Percentiles rank a stretch among this genome's conserved stretches.
Evolutionary conservation across 2,888 invertebrate species (phyloP).

Genomic region (Nomada hirtipes): DNA sequence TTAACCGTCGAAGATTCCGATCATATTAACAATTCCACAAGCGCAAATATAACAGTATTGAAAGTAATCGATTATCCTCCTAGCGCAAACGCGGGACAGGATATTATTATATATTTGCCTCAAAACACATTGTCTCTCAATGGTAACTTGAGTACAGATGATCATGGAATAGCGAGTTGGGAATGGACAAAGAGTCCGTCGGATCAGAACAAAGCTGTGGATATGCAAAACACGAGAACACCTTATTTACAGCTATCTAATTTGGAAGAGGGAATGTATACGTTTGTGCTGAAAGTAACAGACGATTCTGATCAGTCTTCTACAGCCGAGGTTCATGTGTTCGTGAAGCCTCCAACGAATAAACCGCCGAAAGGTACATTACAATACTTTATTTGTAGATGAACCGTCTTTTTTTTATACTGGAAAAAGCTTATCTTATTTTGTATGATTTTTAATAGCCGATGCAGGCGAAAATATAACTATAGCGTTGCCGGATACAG

Average conservation of each 20-base stretch:
- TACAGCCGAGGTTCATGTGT: slow-evolving; percentile 95
- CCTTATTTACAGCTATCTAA: slow-evolving; percentile 95
- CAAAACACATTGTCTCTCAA: slow-evolving; percentile 93
- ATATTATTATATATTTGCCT: slow-evolving; percentile 95
- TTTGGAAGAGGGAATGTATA: slow-evolving; percentile 97
- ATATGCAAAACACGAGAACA: slow-evolving; percentile 97
- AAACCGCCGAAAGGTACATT: slow-evolving; percentile 90
- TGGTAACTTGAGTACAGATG: slow-evolving; percentile 96
- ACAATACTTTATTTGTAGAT: not conserved
- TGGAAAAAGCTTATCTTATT: slow-evolving; percentile 11
- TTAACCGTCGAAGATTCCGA: slow-evolving; percentile 96
- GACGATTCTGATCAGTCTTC: slow-evolving; percentile 96
- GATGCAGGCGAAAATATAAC: slow-evolving; percentile 86
- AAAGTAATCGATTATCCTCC: slow-evolving; percentile 98
- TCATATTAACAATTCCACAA: slow-evolving; percentile 93
- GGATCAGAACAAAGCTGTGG: slow-evolving; percentile 95
- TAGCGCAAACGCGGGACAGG: slow-evolving; percentile 96
- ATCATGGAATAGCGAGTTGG: slow-evolving; percentile 96
- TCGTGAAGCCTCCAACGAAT: slow-evolving; percentile 95
- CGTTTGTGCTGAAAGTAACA: slow-evolving; percentile 96
- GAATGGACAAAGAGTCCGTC: slow-evolving; percentile 97
- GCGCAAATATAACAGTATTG: slow-evolving; percentile 94
- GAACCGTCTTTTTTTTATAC: not conserved
- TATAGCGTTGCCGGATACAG: slow-evolving; percentile 93
- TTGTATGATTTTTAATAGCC: slow-evolving; percentile 81